phyloP scores from a whole-genome alignment of 92 coral and sea anemone genomes.

The Actinernus sp. region DNA sequence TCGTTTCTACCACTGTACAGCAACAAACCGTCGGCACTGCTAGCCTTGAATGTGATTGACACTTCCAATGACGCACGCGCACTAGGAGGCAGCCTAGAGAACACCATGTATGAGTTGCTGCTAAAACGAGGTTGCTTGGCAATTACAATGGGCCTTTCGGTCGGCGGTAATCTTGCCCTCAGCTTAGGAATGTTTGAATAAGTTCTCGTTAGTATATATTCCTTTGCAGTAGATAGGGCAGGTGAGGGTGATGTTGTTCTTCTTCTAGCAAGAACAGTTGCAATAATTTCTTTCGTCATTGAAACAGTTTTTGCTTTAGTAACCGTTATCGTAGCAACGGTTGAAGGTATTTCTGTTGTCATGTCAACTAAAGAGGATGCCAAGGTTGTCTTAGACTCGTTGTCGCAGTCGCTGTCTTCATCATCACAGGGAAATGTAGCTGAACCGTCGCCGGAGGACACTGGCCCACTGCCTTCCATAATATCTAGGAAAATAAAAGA shows the following conservation, averaged over 20 bases:
- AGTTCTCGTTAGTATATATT: no score
- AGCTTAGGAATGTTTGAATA: no score
- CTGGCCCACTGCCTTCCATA: conserved; percentile 1
- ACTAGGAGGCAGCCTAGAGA: conserved; percentile 21
- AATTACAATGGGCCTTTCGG: no score
- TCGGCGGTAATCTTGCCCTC: no score
- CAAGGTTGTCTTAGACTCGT: background rate
- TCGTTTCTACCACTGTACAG: conserved; percentile 10
- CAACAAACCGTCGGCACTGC: conserved; percentile 22
- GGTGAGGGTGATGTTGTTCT: no score
- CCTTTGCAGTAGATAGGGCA: no score
- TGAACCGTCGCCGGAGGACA: background rate
- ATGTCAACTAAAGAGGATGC: no score
- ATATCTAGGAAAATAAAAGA: background rate
- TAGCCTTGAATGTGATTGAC: conserved; percentile 27
- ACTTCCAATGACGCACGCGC: conserved; percentile 30
- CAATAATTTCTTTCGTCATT: no score
- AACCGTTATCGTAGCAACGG: no score
- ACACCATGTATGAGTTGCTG: conserved; percentile 28
- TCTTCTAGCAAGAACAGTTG: no score
- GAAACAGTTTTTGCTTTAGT: no score
- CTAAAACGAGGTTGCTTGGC: conserved; percentile 26
- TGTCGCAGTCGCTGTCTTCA: conserved; percentile 5
- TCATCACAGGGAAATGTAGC: background rate
- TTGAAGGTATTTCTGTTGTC: no score